These are phyloP conservation scores for Malurus splendens DNA, from an alignment of 2,797 vertebrate genomes.

Conservation along the genomic window DNA sequence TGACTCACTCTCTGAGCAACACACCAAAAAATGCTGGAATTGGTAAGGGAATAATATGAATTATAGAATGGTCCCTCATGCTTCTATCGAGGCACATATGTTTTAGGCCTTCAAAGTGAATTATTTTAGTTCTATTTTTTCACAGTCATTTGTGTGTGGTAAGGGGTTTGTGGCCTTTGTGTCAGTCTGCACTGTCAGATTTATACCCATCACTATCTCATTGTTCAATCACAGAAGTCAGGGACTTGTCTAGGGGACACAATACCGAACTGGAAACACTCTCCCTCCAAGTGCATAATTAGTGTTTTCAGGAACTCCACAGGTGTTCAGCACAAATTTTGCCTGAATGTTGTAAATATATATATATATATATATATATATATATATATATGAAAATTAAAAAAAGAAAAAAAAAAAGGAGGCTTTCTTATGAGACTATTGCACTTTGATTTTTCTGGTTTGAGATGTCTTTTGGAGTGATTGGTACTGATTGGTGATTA, in stretches of 20 bases:
- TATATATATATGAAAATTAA: no score
- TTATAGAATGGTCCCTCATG: not conserved
- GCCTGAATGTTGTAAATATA: not conserved
- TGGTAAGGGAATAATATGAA: not conserved
- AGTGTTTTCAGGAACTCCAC: not conserved
- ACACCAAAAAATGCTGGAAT: not conserved
- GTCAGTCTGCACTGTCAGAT: not conserved
- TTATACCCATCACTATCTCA: not conserved
- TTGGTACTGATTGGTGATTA: not conserved
- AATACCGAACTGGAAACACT: not conserved
- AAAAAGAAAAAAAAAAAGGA: not conserved
- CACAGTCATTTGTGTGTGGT: not conserved
- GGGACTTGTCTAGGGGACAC: not conserved
- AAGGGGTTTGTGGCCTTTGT: not conserved
- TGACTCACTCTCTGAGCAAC: not conserved
- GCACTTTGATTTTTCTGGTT: not conserved
- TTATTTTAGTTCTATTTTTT: not conserved
- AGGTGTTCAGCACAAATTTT: not conserved
- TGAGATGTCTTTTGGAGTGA: not conserved
- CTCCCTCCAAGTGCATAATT: not conserved
- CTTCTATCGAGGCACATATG: fast-evolving
- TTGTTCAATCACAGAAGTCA: not conserved
- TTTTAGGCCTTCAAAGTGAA: not conserved
- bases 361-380: no score
- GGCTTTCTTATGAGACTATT: not conserved